Evolutionary conservation across 2,797 vertebrate genomes (phyloP).

Genomic region (Phoebastria nigripes): DNA sequence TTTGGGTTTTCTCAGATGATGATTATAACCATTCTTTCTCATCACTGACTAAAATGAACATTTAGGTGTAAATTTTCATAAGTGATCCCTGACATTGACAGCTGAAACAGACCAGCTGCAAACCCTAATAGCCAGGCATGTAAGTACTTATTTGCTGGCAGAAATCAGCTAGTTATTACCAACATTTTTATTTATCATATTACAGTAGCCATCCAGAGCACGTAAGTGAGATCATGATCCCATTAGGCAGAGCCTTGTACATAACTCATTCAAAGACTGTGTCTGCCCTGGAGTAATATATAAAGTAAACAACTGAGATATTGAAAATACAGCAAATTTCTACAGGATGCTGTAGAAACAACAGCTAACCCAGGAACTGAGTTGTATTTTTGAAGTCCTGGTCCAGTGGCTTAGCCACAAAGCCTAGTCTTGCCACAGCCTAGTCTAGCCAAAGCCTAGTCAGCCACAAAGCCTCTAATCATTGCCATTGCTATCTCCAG

Average conservation of each 20-base stretch:
- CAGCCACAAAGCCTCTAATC: not conserved
- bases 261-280: not conserved
- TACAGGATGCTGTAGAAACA: not conserved
- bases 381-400: not conserved
- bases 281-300: not conserved
- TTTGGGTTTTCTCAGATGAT: not conserved
- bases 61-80: not conserved
- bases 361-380: not conserved
- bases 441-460: not conserved
- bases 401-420: not conserved
- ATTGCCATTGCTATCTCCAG: not conserved
- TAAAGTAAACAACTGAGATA: not conserved
- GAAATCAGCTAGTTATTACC: not conserved
- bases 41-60: not conserved
- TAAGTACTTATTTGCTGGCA: not conserved
- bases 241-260: not conserved
- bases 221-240: not conserved
- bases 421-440: not conserved
- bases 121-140: not conserved
- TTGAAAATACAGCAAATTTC: not conserved
- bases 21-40: not conserved
- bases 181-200: not conserved
- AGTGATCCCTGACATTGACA: not conserved
- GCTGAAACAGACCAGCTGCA: slow-evolving; percentile 12
- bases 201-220: not conserved